Evolutionary conservation across 2,113 vertebrate species (phyloP).

Genomic region (Coturnix japonica): DNA sequence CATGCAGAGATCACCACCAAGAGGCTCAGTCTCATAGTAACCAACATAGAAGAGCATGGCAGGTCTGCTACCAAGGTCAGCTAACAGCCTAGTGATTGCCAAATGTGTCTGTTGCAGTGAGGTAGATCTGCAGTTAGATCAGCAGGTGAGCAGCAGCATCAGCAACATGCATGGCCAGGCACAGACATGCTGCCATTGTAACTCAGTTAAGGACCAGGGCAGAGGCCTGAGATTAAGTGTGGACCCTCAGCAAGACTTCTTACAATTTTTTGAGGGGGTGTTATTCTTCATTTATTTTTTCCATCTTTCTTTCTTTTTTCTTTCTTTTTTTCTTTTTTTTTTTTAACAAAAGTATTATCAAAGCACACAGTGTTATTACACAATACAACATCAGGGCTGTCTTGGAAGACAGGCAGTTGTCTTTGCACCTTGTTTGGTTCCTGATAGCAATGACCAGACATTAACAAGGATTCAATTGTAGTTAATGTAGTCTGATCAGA

Average conservation of each 20-base stretch:
- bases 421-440: accelerated
- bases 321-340: not conserved
- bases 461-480: not conserved
- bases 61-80: not conserved
- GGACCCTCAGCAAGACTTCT: not conserved
- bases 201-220: not conserved
- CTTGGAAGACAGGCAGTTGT: not conserved
- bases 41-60: not conserved
- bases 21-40: not conserved
- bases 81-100: not conserved
- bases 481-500: not conserved
- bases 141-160: not conserved
- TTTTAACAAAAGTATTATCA: not conserved
- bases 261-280: not conserved
- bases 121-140: not conserved
- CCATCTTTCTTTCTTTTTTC: too few relatives aligned
- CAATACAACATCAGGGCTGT: not conserved
- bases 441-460: not conserved
- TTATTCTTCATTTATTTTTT: too few relatives aligned
- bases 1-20: not conserved
- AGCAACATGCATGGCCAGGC: accelerated
- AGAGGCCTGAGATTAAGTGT: not conserved
- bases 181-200: not conserved
- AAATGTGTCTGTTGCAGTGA: not conserved
- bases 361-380: too few relatives aligned